A percentile compares a stretch with the other conserved stretches of the same genome.
Evolutionary conservation across 1,140 invertebrate genomes (phyloP).

Genomic region (Zeugodacus cucurbitae): DNA sequence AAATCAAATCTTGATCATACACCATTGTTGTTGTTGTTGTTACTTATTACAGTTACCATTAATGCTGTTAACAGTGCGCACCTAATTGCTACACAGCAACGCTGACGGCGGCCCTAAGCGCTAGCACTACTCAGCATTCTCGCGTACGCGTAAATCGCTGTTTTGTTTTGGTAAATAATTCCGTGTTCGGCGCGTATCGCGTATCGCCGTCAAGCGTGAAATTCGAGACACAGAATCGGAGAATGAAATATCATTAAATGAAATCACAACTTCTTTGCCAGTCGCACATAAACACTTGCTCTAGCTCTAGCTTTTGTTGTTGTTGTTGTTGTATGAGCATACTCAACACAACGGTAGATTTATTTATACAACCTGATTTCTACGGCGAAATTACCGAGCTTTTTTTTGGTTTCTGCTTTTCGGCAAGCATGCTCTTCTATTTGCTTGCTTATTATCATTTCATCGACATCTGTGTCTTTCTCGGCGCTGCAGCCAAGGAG

Average conservation of each 20-base stretch:
- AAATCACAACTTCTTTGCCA: neutral
- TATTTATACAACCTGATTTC: constrained; percentile 17
- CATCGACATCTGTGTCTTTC: neutral
- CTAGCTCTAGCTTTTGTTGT: neutral
- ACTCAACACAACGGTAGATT: neutral
- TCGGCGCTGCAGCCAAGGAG: no score
- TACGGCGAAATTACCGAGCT: neutral
- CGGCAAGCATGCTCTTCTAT: neutral
- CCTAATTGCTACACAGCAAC: neutral
- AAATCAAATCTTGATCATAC: neutral
- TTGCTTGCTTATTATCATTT: neutral
- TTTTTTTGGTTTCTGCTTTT: neutral
- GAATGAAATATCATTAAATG: neutral
- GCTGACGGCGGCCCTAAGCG: neutral
- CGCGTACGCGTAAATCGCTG: neutral
- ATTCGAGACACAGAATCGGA: neutral
- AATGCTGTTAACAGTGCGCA: constrained; percentile 7
- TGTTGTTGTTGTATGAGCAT: neutral
- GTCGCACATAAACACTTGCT: no score
- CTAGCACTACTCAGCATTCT: neutral
- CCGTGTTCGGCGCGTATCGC: neutral
- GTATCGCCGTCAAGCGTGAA: neutral
- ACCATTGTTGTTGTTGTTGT: neutral
- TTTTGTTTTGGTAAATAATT: no score
- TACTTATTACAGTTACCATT: neutral